Percentiles rank a stretch among this genome's conserved stretches.
Conservation (phyloP, 2,797 vertebrate species). For the Chaunax sp. region DNA sequence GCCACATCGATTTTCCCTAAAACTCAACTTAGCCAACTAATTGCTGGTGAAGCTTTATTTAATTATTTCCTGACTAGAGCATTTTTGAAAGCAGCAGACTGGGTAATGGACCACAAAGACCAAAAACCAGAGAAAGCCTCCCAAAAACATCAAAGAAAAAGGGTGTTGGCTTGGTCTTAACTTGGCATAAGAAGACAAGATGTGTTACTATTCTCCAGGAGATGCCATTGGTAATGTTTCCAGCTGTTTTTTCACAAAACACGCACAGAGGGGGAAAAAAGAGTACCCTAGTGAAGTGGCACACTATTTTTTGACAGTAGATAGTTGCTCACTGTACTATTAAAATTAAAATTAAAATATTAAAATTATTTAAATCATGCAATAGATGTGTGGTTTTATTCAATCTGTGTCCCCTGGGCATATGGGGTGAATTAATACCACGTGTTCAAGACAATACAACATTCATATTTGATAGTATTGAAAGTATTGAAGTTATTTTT, state of each 20-base stretch:
- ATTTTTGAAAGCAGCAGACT: slow-evolving; percentile 5
- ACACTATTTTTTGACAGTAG: slow-evolving; percentile 8
- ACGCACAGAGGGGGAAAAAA: slow-evolving; percentile 11
- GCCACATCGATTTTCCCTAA: slow-evolving; percentile 11
- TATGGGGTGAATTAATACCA: too few relatives aligned
- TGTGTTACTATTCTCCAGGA: slow-evolving; percentile 24
- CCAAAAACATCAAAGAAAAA: background rate
- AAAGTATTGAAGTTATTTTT: too few relatives aligned
- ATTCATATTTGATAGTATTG: too few relatives aligned
- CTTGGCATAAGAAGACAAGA: slow-evolving; percentile 22
- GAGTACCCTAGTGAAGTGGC: background rate
- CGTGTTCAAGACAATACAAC: too few relatives aligned
- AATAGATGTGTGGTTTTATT: too few relatives aligned
- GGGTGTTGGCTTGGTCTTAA: slow-evolving; percentile 11
- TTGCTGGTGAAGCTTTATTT: background rate
- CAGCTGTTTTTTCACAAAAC: slow-evolving; percentile 42
- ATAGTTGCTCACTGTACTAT: background rate
- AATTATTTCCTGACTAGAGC: background rate
- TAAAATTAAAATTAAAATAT: too few relatives aligned
- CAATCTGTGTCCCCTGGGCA: too few relatives aligned
- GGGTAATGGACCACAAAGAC: background rate
- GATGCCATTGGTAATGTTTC: slow-evolving; percentile 34
- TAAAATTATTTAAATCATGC: too few relatives aligned
- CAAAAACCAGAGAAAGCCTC: background rate
- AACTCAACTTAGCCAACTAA: background rate